Percentiles rank a stretch among this genome's conserved stretches.
Evolutionary conservation across 2,888 invertebrate genomes (phyloP).

Genomic region (Conus canariensis): DNA sequence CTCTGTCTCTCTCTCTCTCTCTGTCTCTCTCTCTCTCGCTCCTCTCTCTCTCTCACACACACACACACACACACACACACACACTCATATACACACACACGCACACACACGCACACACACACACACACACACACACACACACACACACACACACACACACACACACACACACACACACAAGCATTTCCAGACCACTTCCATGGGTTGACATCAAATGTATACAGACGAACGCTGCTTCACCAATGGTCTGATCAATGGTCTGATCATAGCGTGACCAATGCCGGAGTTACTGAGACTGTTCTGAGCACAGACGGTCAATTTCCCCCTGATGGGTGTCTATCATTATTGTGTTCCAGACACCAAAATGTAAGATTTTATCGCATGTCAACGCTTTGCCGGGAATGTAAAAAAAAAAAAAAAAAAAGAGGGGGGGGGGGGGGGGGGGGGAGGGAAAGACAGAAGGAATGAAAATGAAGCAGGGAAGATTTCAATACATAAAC

Average conservation of each 20-base stretch:
- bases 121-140: not conserved
- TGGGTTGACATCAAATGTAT: too few relatives aligned
- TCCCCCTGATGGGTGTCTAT: too few relatives aligned
- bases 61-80: not conserved
- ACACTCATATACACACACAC: not conserved
- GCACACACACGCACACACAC: not conserved
- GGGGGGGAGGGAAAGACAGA: not conserved
- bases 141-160: slow-evolving; percentile 18
- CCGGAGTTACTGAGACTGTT: too few relatives aligned
- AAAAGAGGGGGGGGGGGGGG: not conserved
- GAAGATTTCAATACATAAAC: too few relatives aligned
- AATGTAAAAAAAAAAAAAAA: not conserved
- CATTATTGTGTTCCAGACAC: too few relatives aligned
- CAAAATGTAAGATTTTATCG: too few relatives aligned
- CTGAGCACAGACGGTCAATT: too few relatives aligned
- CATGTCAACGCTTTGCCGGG: not conserved
- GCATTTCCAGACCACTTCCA: not conserved
- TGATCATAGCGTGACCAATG: too few relatives aligned
- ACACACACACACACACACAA: slow-evolving; percentile 12
- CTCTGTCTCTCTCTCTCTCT: not conserved
- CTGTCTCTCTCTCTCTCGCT: not conserved
- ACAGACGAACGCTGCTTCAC: too few relatives aligned
- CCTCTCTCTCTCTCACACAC: not conserved
- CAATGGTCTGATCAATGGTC: too few relatives aligned
- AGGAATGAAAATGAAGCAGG: too few relatives aligned